These are phyloP conservation scores for Chromoteleia sp. DNA, from an alignment of 2,888 invertebrate species.

Conservation along the genomic window DNA sequence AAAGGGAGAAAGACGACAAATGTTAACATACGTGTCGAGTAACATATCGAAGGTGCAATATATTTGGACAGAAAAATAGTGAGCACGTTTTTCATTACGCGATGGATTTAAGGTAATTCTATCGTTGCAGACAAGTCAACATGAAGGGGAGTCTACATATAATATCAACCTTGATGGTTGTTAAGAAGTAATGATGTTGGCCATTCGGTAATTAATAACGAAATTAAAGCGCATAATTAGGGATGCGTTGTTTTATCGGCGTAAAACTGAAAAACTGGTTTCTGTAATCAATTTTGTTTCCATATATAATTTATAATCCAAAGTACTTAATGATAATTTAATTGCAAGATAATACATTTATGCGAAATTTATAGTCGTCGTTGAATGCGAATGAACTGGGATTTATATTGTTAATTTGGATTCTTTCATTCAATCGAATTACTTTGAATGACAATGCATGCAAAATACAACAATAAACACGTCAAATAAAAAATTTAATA, in stretches of 20 bases:
- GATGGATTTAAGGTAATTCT: slow-evolving; percentile 40
- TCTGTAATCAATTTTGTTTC: too few relatives aligned
- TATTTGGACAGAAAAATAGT: slow-evolving; percentile 28
- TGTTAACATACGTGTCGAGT: slow-evolving; percentile 15
- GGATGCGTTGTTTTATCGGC: neutral
- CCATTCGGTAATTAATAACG: slow-evolving; percentile 6
- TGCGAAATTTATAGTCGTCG: too few relatives aligned
- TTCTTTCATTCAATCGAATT: too few relatives aligned
- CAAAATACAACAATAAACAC: too few relatives aligned
- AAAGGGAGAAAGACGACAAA: slow-evolving; percentile 3
- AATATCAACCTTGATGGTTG: slow-evolving; percentile 29
- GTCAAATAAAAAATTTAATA: too few relatives aligned
- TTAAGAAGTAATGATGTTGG: slow-evolving; percentile 27
- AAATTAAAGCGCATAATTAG: neutral
- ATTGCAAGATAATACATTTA: too few relatives aligned
- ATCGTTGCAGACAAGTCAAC: slow-evolving; percentile 12
- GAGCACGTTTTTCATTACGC: slow-evolving; percentile 31
- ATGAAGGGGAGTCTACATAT: slow-evolving; percentile 34
- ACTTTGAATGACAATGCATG: too few relatives aligned
- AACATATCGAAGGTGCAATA: slow-evolving; percentile 23
- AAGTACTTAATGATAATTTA: too few relatives aligned
- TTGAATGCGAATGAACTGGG: too few relatives aligned
- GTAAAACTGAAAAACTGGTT: neutral
- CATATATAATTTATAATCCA: too few relatives aligned
- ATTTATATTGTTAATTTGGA: too few relatives aligned